phyloP scores from a whole-genome alignment of 2,888 invertebrate genomes.

The Chrysina gloriosa region DNA sequence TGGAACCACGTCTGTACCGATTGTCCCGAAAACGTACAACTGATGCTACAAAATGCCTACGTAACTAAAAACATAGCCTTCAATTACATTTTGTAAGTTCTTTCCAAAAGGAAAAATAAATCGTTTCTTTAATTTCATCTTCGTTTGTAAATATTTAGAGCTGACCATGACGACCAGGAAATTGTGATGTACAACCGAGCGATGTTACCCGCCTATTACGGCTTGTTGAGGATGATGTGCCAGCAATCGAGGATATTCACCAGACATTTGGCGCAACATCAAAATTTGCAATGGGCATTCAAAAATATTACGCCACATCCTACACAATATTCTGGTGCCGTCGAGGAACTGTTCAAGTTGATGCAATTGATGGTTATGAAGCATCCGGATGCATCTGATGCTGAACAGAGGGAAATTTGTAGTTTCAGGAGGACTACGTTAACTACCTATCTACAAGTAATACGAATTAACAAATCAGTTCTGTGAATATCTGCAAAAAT shows the following conservation, averaged over 20 bases:
- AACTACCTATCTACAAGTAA: constrained; percentile 85
- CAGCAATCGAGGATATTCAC: constrained; percentile 89
- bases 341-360: constrained; percentile 90
- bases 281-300: constrained; percentile 97
- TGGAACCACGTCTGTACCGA: constrained; percentile 95
- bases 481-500: neutral
- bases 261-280: constrained; percentile 88
- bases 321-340: constrained; percentile 90
- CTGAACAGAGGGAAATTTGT: constrained; percentile 84
- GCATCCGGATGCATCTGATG: constrained; percentile 80
- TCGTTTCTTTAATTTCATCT: constrained; percentile 21
- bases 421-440: constrained; percentile 87
- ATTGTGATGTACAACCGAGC: constrained; percentile 93
- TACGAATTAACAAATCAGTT: neutral
- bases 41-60: constrained; percentile 87
- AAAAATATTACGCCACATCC: constrained; percentile 97
- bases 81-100: constrained; percentile 92
- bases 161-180: constrained; percentile 96
- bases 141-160: constrained; percentile 67
- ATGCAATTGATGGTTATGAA: constrained; percentile 91
- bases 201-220: constrained; percentile 94
- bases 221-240: constrained; percentile 89
- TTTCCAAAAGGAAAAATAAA: too few relatives aligned
- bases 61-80: constrained; percentile 95
- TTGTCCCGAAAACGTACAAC: constrained; percentile 91